Evolutionary conservation across 2,888 invertebrate genomes (phyloP).

Genomic region (Eledona agricola): DNA sequence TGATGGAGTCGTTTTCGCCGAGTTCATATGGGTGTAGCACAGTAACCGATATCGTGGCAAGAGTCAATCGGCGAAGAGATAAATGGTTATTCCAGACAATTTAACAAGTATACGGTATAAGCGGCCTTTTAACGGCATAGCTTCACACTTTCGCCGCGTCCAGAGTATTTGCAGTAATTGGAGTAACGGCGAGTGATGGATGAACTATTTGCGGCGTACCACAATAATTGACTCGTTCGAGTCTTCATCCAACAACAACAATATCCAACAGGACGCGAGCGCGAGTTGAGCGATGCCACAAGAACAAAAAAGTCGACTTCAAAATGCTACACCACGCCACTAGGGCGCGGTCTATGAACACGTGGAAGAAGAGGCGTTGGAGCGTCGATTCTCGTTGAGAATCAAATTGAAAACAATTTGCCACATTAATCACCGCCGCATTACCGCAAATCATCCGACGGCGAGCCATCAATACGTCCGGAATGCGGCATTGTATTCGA

Average conservation of each 20-base stretch:
- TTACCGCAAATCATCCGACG: constrained; percentile 28
- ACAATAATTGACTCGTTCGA: too few relatives aligned
- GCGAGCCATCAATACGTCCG: constrained; percentile 21
- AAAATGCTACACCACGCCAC: too few relatives aligned
- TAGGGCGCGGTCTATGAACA: constrained; percentile 33
- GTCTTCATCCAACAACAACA: too few relatives aligned
- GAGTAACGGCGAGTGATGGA: constrained; percentile 38
- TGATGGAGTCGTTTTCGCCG: too few relatives aligned
- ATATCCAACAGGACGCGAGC: too few relatives aligned
- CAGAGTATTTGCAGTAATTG: constrained; percentile 35
- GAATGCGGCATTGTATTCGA: constrained; percentile 24
- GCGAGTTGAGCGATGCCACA: too few relatives aligned
- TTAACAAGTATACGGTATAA: constrained; percentile 34
- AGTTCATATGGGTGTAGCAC: not conserved
- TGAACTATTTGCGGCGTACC: constrained; percentile 32
- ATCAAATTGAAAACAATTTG: constrained; percentile 33
- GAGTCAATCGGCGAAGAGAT: constrained; percentile 23
- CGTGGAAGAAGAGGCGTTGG: constrained; percentile 28
- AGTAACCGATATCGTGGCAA: constrained; percentile 10
- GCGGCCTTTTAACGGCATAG: constrained; percentile 31
- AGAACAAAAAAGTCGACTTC: too few relatives aligned
- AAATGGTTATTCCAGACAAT: constrained; percentile 31
- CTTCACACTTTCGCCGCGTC: constrained; percentile 34
- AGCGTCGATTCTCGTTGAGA: constrained; percentile 23
- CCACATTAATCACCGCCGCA: constrained; percentile 33